Conservation (phyloP, 2,113 vertebrate species). For the Thomomys bottae region DNA sequence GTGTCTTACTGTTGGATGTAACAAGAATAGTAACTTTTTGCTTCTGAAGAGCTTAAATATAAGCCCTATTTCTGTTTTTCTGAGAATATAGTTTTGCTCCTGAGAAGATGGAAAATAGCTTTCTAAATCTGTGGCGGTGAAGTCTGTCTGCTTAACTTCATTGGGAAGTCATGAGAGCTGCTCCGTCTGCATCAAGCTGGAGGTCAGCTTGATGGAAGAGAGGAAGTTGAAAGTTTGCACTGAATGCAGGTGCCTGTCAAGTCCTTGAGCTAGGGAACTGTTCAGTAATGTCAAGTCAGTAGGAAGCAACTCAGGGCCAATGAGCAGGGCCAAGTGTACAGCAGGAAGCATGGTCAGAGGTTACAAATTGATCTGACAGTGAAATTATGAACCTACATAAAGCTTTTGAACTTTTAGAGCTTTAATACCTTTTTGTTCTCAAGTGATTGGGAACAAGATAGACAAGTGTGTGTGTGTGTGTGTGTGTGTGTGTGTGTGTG, state of each 20-base stretch:
- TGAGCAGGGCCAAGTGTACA: neutral
- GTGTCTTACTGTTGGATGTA: slow-evolving; percentile 5
- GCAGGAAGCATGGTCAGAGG: slow-evolving; percentile 39
- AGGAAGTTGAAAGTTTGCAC: neutral
- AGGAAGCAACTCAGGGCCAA: slow-evolving; percentile 22
- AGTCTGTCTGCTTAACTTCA: neutral
- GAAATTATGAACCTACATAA: neutral
- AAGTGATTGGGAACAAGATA: neutral
- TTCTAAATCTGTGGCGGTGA: neutral
- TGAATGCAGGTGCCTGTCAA: neutral
- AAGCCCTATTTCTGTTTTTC: slow-evolving; percentile 17
- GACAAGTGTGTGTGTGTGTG: neutral
- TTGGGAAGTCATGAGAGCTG: no score
- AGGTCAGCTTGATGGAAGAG: neutral
- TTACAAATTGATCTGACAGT: slow-evolving; percentile 11
- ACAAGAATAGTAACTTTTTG: slow-evolving; percentile 40
- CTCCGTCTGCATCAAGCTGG: no score
- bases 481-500: neutral
- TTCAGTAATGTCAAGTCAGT: slow-evolving; percentile 7
- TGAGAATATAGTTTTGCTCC: slow-evolving; percentile 3
- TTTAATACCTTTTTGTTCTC: neutral
- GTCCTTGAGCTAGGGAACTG: neutral
- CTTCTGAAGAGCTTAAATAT: slow-evolving; percentile 48
- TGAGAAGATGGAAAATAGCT: neutral
- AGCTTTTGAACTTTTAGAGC: slow-evolving; percentile 14